These are phyloP conservation scores for Australoheros scitulus DNA, from an alignment of 2,113 vertebrate genomes.

Conservation along the genomic window DNA sequence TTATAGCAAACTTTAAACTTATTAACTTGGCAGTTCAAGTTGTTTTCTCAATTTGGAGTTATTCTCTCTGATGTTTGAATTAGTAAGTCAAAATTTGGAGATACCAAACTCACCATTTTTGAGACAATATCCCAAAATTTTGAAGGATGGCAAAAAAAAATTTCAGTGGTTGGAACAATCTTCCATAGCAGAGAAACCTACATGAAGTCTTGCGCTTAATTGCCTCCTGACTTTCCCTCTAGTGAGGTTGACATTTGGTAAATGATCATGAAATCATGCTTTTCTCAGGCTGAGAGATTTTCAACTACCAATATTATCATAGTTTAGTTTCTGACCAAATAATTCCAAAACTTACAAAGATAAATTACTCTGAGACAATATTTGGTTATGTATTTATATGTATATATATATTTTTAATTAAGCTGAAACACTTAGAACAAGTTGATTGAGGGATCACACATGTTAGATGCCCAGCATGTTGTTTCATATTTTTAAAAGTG, in stretches of 20 bases:
- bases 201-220: no score
- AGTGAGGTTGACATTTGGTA: no score
- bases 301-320: no score
- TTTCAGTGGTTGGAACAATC: no score
- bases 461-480: conserved; percentile 78
- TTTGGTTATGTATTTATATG: background rate
- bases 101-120: background rate
- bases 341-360: conserved; percentile 5
- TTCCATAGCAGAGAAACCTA: no score
- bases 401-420: conserved; percentile 42
- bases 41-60: background rate
- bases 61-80: background rate
- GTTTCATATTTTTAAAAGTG: conserved; percentile 45
- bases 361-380: conserved; percentile 7
- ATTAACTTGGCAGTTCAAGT: background rate
- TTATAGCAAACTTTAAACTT: background rate
- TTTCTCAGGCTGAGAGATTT: no score
- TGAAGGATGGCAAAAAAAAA: no score
- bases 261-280: no score
- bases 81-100: background rate
- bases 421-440: conserved; percentile 39
- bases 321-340: background rate
- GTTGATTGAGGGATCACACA: conserved; percentile 44
- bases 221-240: no score
- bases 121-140: no score